Evolutionary conservation across 2,888 invertebrate genomes (phyloP).

Genomic region (Ormyrus labotus): DNA sequence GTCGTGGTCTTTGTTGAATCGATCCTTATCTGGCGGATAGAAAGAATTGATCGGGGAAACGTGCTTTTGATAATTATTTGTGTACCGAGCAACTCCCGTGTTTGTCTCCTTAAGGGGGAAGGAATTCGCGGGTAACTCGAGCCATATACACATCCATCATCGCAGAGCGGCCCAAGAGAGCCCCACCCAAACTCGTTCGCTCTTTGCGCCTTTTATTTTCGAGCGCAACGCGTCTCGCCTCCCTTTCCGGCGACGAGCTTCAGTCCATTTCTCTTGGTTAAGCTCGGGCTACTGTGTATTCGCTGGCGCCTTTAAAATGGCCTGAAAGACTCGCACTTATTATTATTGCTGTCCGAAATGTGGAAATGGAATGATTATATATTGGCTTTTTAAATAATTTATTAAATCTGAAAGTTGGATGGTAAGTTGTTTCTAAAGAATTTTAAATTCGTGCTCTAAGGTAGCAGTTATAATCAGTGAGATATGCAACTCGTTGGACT

Average conservation of each 20-base stretch:
- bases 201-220: neutral
- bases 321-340: conserved; percentile 20
- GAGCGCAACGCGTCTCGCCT: neutral
- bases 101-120: conserved; percentile 1
- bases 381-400: no score
- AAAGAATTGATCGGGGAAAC: conserved; percentile 46
- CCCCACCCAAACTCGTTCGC: conserved; percentile 36
- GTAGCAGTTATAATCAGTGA: no score
- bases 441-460: no score
- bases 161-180: conserved; percentile 17
- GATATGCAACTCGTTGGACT: no score
- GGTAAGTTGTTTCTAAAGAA: no score
- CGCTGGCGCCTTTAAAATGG: conserved; percentile 33
- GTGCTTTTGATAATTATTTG: conserved; percentile 56
- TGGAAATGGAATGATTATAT: no score
- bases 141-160: conserved; percentile 64
- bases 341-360: neutral
- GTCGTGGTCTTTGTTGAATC: no score
- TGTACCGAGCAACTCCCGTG: conserved; percentile 44
- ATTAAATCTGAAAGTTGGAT: no score
- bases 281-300: neutral
- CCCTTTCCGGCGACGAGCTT: neutral
- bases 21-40: neutral
- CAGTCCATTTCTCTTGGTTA: conserved; percentile 47
- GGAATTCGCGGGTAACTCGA: conserved; percentile 62